A percentile compares a stretch with the other conserved stretches of the same genome.
Evolutionary conservation across 2,797 vertebrate genomes (phyloP).

Genomic region (Trematomus bernacchii): DNA sequence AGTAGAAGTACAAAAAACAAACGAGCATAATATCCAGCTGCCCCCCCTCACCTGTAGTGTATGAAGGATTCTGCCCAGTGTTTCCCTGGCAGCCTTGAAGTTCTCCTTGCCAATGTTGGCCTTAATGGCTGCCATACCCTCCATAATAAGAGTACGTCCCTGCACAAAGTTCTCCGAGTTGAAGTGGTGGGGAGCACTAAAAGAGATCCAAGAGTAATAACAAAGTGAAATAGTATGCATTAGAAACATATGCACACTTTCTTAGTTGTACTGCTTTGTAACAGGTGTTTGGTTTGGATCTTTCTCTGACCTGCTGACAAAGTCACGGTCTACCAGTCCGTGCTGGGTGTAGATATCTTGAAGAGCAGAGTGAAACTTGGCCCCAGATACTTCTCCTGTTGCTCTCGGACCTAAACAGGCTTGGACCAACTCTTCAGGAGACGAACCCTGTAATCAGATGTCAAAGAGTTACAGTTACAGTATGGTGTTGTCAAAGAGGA

Average conservation of each 20-base stretch:
- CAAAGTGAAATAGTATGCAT: not conserved
- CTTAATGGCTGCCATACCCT: conserved; percentile 74
- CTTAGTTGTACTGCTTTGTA: not conserved
- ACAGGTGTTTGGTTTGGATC: accelerated
- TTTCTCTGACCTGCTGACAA: conserved; percentile 67
- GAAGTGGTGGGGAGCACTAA: conserved; percentile 81
- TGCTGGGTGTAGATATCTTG: conserved; percentile 82
- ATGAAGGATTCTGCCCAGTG: conserved; percentile 80
- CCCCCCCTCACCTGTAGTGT: conserved; percentile 78
- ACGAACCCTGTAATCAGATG: conserved; percentile 72
- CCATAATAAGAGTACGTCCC: conserved; percentile 74
- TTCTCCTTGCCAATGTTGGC: conserved; percentile 71
- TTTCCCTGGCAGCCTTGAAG: conserved; percentile 80
- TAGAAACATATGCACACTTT: accelerated
- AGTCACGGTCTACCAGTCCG: conserved; percentile 76
- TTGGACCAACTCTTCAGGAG: conserved; percentile 78
- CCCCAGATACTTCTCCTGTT: conserved; percentile 79
- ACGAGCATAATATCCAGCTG: too few species aligned
- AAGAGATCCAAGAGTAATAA: not conserved
- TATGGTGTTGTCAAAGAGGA: not conserved
- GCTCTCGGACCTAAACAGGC: conserved; percentile 80
- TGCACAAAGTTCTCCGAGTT: conserved; percentile 79
- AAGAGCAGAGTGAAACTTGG: conserved; percentile 80
- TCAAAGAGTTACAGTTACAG: conserved; percentile 10
- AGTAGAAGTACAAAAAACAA: too few species aligned